These are phyloP conservation scores for Grallaria varia DNA, from an alignment of 2,113 vertebrate species.

Conservation along the genomic window DNA sequence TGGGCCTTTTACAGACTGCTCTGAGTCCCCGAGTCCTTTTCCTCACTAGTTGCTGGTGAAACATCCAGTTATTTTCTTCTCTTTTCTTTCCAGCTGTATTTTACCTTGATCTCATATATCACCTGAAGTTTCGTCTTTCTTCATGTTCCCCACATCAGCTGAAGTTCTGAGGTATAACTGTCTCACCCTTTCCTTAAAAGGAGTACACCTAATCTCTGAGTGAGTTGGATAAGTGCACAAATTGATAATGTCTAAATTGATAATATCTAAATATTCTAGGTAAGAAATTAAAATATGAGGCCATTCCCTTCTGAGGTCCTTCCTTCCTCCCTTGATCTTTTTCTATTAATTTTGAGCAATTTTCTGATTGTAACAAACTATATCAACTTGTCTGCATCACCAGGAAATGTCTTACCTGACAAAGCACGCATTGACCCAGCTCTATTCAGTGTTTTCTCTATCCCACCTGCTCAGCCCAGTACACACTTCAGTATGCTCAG, in stretches of 20 bases:
- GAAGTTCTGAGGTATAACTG: not conserved
- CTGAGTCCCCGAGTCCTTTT: not conserved
- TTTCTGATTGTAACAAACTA: not conserved
- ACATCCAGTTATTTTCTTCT: not conserved
- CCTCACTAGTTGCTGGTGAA: not conserved
- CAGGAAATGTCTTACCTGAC: not conserved
- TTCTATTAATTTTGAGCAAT: not conserved
- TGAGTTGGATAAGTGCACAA: not conserved
- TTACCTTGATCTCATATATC: not conserved
- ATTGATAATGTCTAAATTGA: not conserved
- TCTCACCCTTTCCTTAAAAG: not conserved
- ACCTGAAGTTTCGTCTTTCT: not conserved
- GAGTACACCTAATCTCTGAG: not conserved
- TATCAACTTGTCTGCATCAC: not conserved
- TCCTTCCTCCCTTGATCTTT: not conserved
- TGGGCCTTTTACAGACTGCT: not conserved
- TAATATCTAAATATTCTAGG: not conserved
- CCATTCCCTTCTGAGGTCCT: not conserved
- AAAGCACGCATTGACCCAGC: accelerated
- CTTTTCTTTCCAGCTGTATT: not conserved
- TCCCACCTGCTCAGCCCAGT: accelerated
- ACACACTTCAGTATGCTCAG: not conserved
- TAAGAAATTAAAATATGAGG: not conserved
- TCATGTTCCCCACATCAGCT: not conserved
- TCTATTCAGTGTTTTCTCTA: not conserved